phyloP scores from a whole-genome alignment of 2,113 vertebrate genomes.

The Alethe castanea region DNA sequence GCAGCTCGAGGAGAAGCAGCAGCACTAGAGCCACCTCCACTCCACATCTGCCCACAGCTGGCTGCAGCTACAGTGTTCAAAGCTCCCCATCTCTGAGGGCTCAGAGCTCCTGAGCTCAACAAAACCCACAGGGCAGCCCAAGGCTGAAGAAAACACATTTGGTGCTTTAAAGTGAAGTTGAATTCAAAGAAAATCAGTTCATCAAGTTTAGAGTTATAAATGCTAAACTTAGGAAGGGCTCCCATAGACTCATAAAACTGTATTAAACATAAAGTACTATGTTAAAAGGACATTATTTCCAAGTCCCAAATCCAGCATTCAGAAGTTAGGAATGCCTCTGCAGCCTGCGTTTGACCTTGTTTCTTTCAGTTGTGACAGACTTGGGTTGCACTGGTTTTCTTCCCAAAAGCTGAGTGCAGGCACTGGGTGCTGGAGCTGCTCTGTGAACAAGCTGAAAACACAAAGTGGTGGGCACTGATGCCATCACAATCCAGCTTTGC shows the following conservation, averaged over 20 bases:
- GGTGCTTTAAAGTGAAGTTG: background rate
- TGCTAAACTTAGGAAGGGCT: background rate
- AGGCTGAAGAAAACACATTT: background rate
- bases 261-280: background rate
- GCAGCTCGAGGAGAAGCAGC: background rate
- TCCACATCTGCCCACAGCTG: background rate
- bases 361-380: background rate
- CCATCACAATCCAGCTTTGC: background rate
- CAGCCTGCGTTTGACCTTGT: background rate
- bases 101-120: background rate
- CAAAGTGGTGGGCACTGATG: accelerated
- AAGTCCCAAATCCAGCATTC: background rate
- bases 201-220: background rate
- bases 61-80: background rate
- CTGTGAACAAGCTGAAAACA: background rate
- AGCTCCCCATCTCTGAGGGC: background rate
- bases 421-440: background rate
- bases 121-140: background rate
- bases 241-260: background rate
- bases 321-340: background rate
- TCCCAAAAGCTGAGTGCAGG: accelerated
- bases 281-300: background rate
- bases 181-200: constrained; percentile 2
- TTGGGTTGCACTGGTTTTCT: background rate
- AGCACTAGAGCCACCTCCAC: background rate